A percentile compares a stretch with the other conserved stretches of the same genome.
phyloP scores from a whole-genome alignment of 1,140 invertebrate species.

The Pectinophora gossypiella region DNA sequence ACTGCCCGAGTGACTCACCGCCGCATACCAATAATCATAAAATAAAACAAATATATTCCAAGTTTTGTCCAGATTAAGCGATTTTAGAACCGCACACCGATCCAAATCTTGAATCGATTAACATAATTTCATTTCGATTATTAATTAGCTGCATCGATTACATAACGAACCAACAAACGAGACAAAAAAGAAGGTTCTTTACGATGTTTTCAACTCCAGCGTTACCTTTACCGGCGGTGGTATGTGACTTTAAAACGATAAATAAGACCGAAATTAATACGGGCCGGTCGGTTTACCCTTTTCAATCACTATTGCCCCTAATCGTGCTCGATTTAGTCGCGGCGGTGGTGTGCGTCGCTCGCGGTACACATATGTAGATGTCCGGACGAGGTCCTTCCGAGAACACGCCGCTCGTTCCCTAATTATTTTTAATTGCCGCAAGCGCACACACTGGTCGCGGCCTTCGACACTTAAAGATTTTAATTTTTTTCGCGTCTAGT shows the following conservation, averaged over 20 bases:
- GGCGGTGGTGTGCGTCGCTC: slow-evolving; percentile 5
- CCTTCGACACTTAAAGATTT: slow-evolving; percentile 58
- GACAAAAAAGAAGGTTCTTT: neutral
- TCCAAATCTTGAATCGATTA: neutral
- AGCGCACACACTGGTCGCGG: slow-evolving; percentile 48
- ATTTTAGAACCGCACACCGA: neutral
- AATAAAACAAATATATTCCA: neutral
- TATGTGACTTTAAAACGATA: slow-evolving; percentile 17
- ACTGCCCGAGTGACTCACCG: slow-evolving; percentile 6
- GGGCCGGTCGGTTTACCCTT: slow-evolving; percentile 51
- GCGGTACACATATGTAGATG: slow-evolving; percentile 63
- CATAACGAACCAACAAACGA: neutral
- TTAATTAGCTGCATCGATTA: neutral
- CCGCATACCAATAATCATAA: neutral
- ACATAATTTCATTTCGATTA: slow-evolving; percentile 1
- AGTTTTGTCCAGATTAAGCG: slow-evolving; percentile 1
- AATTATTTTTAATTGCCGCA: slow-evolving; percentile 73
- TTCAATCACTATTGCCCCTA: slow-evolving; percentile 69
- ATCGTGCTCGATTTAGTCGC: slow-evolving; percentile 51
- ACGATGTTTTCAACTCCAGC: neutral
- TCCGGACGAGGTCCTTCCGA: slow-evolving; percentile 54
- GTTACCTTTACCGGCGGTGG: neutral
- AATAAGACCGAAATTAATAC: slow-evolving; percentile 31
- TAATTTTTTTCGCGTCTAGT: slow-evolving; percentile 67
- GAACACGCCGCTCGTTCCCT: slow-evolving; percentile 62